Base-by-base conservation (phyloP, 2,888 invertebrate species). In the Drosophila kambysellisi region DNA sequence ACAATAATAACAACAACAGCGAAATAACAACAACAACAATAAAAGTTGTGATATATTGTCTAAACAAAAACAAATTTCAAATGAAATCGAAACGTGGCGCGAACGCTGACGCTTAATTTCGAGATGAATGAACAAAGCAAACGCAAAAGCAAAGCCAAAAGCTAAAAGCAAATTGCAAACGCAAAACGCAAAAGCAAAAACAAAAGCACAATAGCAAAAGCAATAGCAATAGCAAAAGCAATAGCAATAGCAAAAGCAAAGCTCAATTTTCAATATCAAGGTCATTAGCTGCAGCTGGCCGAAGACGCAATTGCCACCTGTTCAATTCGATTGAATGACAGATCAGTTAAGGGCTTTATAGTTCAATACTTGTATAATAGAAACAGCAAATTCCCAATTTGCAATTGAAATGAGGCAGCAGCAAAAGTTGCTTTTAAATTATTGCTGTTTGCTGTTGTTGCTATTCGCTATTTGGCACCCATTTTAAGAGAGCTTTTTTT, bases 241-340 rank as follows among this genome's bases (percentile, higher is more conserved):
- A 25, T 3, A 25, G 25, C 48, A 56, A 70, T 61, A 53, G 69
- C 50, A 74, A 70, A 72, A 39, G 15, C 65, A 76, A 65, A 70
- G 58, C 59, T 39, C 64, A 68, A 70, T 52, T 91, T 92, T 92
- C 92, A 92, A 82, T 92, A 92, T 91, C 91, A 92, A 92, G 91
- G 91, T 89, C 90, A 79, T 87, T 81, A 84, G 88, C 83, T 74
- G 84, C 75, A 87, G 78, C 88, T 78, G 84, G 48, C 37, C 48
- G 48, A 70, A 73, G 79, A 50, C 70, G 69, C 72, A 80, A 67
- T 68, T 62, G 66, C 81, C 87, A 83, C 77, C 77, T 86, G 57
- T 60, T 59, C 52, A 39, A 6, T 25, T 37, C 62, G 30, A 20
- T 2, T 11, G 51, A 67, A 70, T 72, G 67, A 59, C 53, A 50